Base-by-base conservation (phyloP, 2,113 vertebrate genomes). In the Himantopus leucocephalus region DNA sequence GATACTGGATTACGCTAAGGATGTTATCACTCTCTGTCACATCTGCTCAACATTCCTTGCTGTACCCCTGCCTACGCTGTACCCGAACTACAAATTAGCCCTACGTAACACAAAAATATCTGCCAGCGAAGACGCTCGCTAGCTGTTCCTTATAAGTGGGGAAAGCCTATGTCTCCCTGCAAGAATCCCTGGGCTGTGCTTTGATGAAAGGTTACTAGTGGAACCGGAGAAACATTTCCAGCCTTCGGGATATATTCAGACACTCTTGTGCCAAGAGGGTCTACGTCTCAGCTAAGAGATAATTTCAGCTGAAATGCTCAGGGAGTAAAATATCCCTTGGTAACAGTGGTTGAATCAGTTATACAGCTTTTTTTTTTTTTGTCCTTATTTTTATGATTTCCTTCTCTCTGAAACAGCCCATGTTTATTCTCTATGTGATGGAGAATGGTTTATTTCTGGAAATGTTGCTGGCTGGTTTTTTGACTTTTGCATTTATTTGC, bases 21-120 rank as follows among this genome's bases (percentile, higher is more conserved):
- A 90, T 88, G 85, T 84, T 95, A 93, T 35, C 19, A 4, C 68
- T 81, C 34, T 88, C 34, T 48, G 92, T 93, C 93, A 96, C 94
- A 90, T 91, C 88, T 94, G 91, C 83, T 92, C 79, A 92, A 6
- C 35, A 39, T 56, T 93, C 87, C 66, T 88, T 68, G 66, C 82
- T 88, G 88, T 81, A 74, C 89, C 64, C 80, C 77, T 92, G 93
- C 94, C 88, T 90, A 83, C 63, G 39, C 94, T 76, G 83, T 84
- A 92, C 91, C 47, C 64, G 0, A 88, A 73, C 41, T 58, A 77
- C 87, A 94, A 64, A 92, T 86, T 39, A 91, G 86, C 52, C 80
- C 92, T 35, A 26, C 2, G 2, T 41, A 92, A 76, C 59, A 50
- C 29, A 82, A 55, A 92, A 74, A 71, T 66, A 93, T 50, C 79